These are phyloP conservation scores for Furcula furcula DNA, from an alignment of 2,888 invertebrate genomes.

Conservation along the genomic window DNA sequence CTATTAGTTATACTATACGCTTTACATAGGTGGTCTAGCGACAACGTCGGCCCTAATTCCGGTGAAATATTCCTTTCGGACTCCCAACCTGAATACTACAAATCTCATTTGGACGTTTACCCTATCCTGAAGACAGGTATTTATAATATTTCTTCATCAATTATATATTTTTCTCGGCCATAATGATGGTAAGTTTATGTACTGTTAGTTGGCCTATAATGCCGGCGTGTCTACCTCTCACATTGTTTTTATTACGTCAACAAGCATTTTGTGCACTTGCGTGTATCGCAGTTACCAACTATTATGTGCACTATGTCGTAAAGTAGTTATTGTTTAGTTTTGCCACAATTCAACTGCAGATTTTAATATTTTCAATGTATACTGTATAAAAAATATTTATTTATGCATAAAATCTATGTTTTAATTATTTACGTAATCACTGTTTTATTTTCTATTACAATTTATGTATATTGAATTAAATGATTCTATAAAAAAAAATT, in stretches of 20 bases:
- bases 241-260: constrained; percentile 42
- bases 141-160: constrained; percentile 10
- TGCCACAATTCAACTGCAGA: constrained; percentile 9
- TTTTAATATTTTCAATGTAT: constrained; percentile 3
- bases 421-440: too few species aligned
- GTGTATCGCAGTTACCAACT: constrained; percentile 13
- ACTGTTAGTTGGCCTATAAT: constrained; percentile 39
- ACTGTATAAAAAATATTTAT: too few species aligned
- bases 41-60: constrained; percentile 49
- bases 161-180: constrained; percentile 4
- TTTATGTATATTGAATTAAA: too few species aligned
- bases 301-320: constrained; percentile 18
- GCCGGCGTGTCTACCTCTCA: constrained; percentile 39
- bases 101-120: constrained; percentile 63
- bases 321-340: constrained; percentile 18
- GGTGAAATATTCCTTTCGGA: constrained; percentile 36
- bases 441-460: too few species aligned
- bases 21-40: constrained; percentile 82
- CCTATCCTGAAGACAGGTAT: constrained; percentile 66
- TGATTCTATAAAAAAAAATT: too few species aligned
- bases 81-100: constrained; percentile 43
- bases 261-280: constrained; percentile 24
- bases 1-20: constrained; percentile 83
- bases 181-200: constrained; percentile 16
- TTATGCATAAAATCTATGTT: too few species aligned